phyloP scores from a whole-genome alignment of 2,888 invertebrate species.

The Dyspetes luteomarginatus region DNA sequence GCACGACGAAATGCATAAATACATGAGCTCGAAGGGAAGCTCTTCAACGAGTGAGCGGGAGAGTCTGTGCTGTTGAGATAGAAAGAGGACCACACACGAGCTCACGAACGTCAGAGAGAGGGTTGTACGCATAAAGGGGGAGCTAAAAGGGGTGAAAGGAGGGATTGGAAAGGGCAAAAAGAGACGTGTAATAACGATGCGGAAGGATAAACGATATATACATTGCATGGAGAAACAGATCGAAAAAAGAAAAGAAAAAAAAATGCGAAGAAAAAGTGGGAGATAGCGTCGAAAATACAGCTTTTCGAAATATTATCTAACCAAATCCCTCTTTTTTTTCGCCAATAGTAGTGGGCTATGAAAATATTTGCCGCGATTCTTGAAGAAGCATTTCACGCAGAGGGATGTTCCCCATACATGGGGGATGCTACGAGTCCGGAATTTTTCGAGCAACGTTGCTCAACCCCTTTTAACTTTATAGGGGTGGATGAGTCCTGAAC shows the following conservation, averaged over 20 bases:
- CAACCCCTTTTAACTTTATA: not conserved
- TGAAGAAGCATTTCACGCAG: not conserved
- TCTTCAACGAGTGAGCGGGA: constrained; percentile 55
- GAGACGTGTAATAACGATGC: constrained; percentile 78
- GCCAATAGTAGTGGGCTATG: constrained; percentile 65
- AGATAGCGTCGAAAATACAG: constrained; percentile 73
- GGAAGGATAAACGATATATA: constrained; percentile 69
- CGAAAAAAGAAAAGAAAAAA: constrained; percentile 25
- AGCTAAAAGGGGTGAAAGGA: not conserved
- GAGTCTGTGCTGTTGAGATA: constrained; percentile 43
- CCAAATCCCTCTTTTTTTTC: constrained; percentile 40
- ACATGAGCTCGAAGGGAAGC: constrained; percentile 78
- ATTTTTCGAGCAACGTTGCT: too few relatives aligned
- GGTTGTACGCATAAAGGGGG: not conserved
- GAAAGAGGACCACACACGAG: constrained; percentile 36
- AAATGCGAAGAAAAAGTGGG: not conserved
- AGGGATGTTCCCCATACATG: not conserved
- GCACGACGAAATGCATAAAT: constrained; percentile 80
- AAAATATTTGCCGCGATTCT: constrained; percentile 66
- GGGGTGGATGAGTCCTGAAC: not conserved
- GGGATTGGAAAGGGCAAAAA: constrained; percentile 69
- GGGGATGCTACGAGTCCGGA: too few relatives aligned
- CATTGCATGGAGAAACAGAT: constrained; percentile 34
- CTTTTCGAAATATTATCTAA: constrained; percentile 72
- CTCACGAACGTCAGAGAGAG: constrained; percentile 23